Evolutionary conservation across 2,113 vertebrate species (phyloP).

Genomic region (Scolopax mira): DNA sequence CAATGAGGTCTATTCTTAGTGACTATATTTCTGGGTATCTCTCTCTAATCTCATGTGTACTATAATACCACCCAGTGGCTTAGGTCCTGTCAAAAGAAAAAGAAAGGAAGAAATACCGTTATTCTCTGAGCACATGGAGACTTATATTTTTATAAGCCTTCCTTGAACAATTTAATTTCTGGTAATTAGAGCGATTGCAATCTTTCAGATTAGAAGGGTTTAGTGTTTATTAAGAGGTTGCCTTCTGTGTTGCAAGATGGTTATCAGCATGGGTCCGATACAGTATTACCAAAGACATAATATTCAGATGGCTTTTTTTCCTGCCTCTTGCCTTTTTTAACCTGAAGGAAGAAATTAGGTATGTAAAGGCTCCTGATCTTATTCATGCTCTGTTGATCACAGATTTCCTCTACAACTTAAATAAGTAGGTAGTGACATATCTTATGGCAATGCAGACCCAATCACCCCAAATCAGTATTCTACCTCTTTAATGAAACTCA

Average conservation of each 20-base stretch:
- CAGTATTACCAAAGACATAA: neutral
- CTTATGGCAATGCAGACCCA: neutral
- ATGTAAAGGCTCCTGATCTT: neutral
- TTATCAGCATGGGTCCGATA: constrained; percentile 40
- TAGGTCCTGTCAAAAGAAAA: neutral
- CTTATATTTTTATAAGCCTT: neutral
- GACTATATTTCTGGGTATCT: neutral
- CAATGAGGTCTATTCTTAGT: neutral
- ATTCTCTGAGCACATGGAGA: neutral
- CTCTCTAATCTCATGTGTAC: neutral
- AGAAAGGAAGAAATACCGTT: neutral
- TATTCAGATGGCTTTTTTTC: neutral
- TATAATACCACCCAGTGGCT: neutral
- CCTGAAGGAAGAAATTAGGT: neutral
- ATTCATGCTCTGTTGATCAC: neutral
- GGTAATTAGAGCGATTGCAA: constrained; percentile 44
- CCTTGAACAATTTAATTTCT: constrained; percentile 44
- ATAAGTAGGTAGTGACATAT: neutral
- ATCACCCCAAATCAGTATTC: neutral
- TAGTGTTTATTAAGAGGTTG: constrained; percentile 62
- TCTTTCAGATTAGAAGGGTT: constrained; percentile 62
- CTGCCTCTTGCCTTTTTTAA: neutral
- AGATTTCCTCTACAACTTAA: neutral
- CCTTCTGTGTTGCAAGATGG: constrained; percentile 59
- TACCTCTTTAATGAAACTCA: neutral